A percentile compares a stretch with the other conserved stretches of the same genome.
phyloP scores from a whole-genome alignment of 2,797 vertebrate genomes.

The Tadarida brasiliensis region DNA sequence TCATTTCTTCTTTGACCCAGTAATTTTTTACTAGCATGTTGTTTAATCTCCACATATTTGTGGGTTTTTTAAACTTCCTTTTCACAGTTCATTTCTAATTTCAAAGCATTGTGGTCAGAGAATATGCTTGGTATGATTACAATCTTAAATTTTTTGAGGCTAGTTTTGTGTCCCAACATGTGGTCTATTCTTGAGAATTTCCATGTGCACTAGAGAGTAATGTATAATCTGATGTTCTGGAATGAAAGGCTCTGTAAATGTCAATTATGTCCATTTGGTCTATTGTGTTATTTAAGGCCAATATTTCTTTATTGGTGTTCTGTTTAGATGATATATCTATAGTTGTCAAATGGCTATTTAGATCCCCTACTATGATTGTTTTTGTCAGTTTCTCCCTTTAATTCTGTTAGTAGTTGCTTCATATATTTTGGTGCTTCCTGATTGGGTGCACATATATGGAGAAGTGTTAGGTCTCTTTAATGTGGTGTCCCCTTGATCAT shows the following conservation, averaged over 20 bases:
- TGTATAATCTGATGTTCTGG: background rate
- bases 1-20: background rate
- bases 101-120: background rate
- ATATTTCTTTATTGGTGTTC: background rate
- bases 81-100: background rate
- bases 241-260: background rate
- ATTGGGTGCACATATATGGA: background rate
- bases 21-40: background rate
- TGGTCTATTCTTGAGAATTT: background rate
- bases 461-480: background rate
- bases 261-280: background rate
- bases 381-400: background rate
- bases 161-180: background rate
- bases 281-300: background rate
- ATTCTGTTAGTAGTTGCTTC: background rate
- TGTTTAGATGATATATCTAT: background rate
- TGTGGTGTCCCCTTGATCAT: background rate
- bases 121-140: background rate
- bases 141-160: background rate
- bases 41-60: background rate
- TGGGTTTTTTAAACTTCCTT: background rate
- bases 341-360: background rate
- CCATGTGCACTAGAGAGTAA: background rate
- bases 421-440: background rate
- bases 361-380: background rate